These are phyloP conservation scores for Oreochromis grahami DNA, from an alignment of 2,797 vertebrate species.

Conservation along the genomic window DNA sequence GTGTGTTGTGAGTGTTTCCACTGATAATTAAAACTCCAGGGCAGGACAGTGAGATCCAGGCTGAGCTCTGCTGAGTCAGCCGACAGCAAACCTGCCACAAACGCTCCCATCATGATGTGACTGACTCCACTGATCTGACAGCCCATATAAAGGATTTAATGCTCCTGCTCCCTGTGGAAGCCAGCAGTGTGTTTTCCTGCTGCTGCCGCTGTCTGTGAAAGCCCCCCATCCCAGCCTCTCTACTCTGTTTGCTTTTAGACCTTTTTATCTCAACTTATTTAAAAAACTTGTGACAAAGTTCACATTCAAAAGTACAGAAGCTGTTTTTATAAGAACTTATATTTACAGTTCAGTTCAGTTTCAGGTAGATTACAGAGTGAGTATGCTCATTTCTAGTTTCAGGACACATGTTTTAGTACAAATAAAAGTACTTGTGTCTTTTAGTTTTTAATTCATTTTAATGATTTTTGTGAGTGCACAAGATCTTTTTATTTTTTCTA, in stretches of 20 bases:
- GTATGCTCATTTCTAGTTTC: rapidly evolving
- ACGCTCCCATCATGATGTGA: conserved; percentile 10
- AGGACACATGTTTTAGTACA: neutral
- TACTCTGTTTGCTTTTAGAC: neutral
- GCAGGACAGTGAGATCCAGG: neutral
- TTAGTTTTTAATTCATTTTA: neutral
- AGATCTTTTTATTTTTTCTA: neutral
- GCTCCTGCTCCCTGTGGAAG: neutral
- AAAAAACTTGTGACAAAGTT: neutral
- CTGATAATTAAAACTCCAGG: neutral
- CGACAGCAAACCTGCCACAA: neutral
- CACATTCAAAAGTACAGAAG: neutral
- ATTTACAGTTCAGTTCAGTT: neutral
- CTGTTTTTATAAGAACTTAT: neutral
- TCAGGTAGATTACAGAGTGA: neutral
- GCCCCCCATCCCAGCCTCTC: neutral
- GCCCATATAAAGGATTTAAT: conserved; percentile 33
- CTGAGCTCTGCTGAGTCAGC: conserved; percentile 11
- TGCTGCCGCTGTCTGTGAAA: conserved; percentile 16
- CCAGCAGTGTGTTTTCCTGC: conserved; percentile 25
- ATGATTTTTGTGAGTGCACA: neutral
- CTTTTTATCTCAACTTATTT: neutral
- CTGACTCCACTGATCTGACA: conserved; percentile 13
- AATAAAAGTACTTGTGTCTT: neutral
- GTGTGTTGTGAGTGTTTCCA: neutral